A percentile compares a stretch with the other conserved stretches of the same genome.
Evolutionary conservation across 2,888 invertebrate species (phyloP).

Genomic region (Callyntrura guangdongensis): DNA sequence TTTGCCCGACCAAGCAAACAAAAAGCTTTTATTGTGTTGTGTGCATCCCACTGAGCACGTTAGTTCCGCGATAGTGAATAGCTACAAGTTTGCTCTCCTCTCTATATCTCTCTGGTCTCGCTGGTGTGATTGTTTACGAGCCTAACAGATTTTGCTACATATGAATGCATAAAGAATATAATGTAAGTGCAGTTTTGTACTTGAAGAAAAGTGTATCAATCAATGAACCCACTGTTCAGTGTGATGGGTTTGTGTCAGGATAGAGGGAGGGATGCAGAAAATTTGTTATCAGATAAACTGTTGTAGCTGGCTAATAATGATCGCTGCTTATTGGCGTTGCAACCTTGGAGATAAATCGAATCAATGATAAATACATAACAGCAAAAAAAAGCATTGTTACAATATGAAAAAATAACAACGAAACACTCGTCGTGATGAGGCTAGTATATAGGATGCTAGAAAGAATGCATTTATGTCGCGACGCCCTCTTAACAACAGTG

Average conservation of each 20-base stretch:
- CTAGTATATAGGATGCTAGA: no score
- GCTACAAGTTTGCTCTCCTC: not conserved
- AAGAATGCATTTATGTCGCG: not conserved
- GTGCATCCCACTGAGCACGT: slow-evolving; percentile 41
- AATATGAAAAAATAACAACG: slow-evolving; percentile 12
- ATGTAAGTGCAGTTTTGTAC: slow-evolving; percentile 27
- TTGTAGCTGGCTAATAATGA: slow-evolving; percentile 1
- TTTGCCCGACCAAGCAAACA: slow-evolving; percentile 24
- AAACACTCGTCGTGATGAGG: not conserved
- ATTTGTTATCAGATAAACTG: slow-evolving; percentile 31
- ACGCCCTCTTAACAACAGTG: slow-evolving; percentile 31
- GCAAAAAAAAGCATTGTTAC: not conserved
- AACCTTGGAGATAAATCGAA: slow-evolving; percentile 46
- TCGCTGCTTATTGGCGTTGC: slow-evolving; percentile 39
- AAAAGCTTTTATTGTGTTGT: slow-evolving; percentile 34
- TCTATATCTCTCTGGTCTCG: not conserved
- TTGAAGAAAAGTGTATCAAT: slow-evolving; percentile 40
- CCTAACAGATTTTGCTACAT: not conserved
- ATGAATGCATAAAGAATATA: slow-evolving; percentile 6
- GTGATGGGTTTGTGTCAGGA: not conserved
- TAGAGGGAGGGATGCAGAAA: slow-evolving; percentile 25
- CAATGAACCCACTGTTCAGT: slow-evolving; percentile 6
- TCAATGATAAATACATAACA: not conserved
- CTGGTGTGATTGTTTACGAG: not conserved
- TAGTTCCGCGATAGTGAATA: slow-evolving; percentile 53